Base-by-base conservation (phyloP, 1,140 invertebrate species). In the Spodoptera litura region DNA sequence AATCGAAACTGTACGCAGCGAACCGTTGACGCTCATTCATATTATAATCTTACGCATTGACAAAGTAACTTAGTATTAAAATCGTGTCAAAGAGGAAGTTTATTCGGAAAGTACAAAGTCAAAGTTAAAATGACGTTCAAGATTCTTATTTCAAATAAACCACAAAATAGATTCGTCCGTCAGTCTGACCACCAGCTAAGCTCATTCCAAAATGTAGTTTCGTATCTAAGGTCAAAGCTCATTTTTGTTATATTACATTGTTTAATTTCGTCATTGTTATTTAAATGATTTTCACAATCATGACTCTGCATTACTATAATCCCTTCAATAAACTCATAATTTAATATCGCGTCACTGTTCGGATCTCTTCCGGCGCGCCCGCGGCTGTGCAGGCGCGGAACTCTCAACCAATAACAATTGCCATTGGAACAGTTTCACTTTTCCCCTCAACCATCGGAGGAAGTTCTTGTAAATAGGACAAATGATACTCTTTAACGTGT, bases 341-440 rank as follows among this genome's bases (percentile, higher is more conserved):
- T 3, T 44, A 44, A 6, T 56, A 56, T 13, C 55, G 38, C 11
- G 59, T 38, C 31, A 35, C 25, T 35, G n/a, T 13, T 62, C 27
- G 13, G 10, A 13, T n/a, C 27, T 62, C 31, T 64, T 64, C 38
- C 61, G 61, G n/a, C 35, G 4, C n/a, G 61, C 61, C 61, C 35
- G 35, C 35, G n/a, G 61, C 13, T 15, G 61, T 35, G 61, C 35
- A 20, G 61, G 35, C 35, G 61, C 61, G 61, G 61, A 64, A 64
- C 61, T 64, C 61, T 64, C 61, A 64, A 64, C 61, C 38, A 64
- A 44, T 64, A 64, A 64, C 61, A 64, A 64, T 64, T 64, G 38
- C 38, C n/a, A 49, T 64, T 35, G 61, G 61, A 44, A 49, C 61
- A 35, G 61, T 64, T 64, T 64, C 61, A 64, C 61, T 64, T 64